These are phyloP conservation scores for Urocynchramus pylzowi DNA, from an alignment of 2,113 vertebrate genomes.

Conservation along the genomic window DNA sequence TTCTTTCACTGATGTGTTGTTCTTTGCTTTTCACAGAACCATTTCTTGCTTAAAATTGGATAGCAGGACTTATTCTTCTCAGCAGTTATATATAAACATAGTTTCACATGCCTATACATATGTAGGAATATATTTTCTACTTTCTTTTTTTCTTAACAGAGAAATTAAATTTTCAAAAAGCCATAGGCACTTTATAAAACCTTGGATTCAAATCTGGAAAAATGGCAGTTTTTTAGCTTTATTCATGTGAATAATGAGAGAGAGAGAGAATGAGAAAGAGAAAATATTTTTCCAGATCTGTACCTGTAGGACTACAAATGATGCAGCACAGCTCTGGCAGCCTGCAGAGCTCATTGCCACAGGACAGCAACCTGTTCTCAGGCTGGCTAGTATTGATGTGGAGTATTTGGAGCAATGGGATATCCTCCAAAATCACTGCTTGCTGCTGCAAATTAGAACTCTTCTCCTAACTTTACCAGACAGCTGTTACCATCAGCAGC, in stretches of 20 bases:
- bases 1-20: not conserved
- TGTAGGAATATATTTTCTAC: not conserved
- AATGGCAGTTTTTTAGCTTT: not conserved
- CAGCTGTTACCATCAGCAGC: not conserved
- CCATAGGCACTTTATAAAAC: not conserved
- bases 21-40: not conserved
- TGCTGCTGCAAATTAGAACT: slow-evolving; percentile 9
- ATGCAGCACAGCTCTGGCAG: not conserved
- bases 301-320: not conserved
- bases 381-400: not conserved
- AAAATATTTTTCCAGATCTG: not conserved
- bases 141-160: not conserved
- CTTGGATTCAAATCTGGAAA: not conserved
- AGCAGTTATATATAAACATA: not conserved
- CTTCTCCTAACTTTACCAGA: not conserved
- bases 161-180: not conserved
- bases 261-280: not conserved
- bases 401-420: not conserved
- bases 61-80: not conserved
- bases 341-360: not conserved
- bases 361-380: not conserved
- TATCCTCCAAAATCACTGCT: not conserved
- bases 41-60: not conserved
- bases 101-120: not conserved
- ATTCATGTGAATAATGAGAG: not conserved